phyloP scores from a whole-genome alignment of 2,888 invertebrate genomes.

The Mycalesis mineus region DNA sequence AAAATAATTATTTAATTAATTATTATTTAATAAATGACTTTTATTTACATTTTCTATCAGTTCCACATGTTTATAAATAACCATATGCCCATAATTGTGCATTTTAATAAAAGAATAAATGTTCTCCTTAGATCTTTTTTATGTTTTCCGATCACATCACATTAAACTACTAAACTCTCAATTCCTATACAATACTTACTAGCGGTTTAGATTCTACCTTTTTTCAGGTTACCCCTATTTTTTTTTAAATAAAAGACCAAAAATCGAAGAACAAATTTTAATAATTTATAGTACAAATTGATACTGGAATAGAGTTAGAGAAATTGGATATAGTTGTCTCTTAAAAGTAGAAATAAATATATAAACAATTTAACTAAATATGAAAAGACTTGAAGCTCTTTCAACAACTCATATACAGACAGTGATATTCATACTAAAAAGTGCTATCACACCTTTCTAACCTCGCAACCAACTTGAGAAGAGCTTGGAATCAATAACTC shows the following conservation, averaged over 20 bases:
- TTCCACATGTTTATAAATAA: background rate
- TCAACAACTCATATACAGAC: conserved; percentile 70
- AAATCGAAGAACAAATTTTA: conserved; percentile 56
- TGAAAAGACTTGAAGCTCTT: conserved; percentile 42
- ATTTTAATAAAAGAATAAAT: too few species aligned
- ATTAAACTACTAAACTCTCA: too few species aligned
- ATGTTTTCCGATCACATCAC: too few species aligned
- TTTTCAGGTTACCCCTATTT: too few species aligned
- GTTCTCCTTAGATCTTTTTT: too few species aligned
- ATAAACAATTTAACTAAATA: conserved; percentile 48
- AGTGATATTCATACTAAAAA: conserved; percentile 31
- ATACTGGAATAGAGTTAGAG: conserved; percentile 72
- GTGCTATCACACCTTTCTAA: background rate
- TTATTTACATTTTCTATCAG: conserved; percentile 23
- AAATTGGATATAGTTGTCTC: conserved; percentile 53
- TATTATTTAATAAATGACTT: conserved; percentile 40
- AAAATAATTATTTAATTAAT: conserved; percentile 53
- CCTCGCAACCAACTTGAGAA: background rate
- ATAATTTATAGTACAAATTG: conserved; percentile 67
- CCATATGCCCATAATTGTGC: too few species aligned
- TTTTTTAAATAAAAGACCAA: conserved; percentile 21
- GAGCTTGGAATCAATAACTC: background rate
- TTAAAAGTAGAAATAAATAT: conserved; percentile 59
- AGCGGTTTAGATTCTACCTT: too few species aligned
- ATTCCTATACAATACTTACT: background rate